phyloP scores from a whole-genome alignment of 1,140 invertebrate species.

The Meteorus sp. region DNA sequence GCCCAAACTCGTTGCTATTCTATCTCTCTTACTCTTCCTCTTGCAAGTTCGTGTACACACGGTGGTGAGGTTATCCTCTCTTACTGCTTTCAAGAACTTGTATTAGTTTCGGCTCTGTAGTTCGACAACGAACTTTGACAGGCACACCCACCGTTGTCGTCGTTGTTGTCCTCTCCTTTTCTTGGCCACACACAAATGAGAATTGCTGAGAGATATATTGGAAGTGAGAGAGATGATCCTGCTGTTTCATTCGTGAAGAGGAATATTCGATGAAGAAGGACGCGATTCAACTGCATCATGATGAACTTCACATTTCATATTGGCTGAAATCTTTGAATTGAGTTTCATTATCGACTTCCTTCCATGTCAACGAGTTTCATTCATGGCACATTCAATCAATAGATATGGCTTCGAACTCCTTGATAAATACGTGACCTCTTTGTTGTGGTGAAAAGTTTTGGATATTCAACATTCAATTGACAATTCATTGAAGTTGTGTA shows the following conservation, averaged over 20 bases:
- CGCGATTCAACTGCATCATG: constrained; percentile 4
- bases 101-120: constrained; percentile 5
- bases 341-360: constrained; percentile 15
- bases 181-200: too few relatives aligned
- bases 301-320: constrained; percentile 1
- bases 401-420: background rate
- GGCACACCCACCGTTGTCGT: background rate
- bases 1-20: constrained; percentile 1
- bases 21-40: too few relatives aligned
- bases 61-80: background rate
- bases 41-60: background rate
- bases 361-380: constrained; percentile 13
- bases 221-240: too few relatives aligned
- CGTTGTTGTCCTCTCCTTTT: too few relatives aligned
- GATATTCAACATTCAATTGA: background rate
- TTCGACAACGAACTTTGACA: constrained; percentile 10
- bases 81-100: constrained; percentile 10
- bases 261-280: background rate
- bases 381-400: background rate
- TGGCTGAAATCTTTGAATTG: constrained; percentile 1
- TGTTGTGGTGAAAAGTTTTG: background rate
- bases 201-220: too few relatives aligned
- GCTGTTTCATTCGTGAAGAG: background rate
- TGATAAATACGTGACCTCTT: constrained; percentile 8
- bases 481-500: background rate